Conservation (phyloP, 1,140 invertebrate genomes). For the Chironomus striatipennis region DNA sequence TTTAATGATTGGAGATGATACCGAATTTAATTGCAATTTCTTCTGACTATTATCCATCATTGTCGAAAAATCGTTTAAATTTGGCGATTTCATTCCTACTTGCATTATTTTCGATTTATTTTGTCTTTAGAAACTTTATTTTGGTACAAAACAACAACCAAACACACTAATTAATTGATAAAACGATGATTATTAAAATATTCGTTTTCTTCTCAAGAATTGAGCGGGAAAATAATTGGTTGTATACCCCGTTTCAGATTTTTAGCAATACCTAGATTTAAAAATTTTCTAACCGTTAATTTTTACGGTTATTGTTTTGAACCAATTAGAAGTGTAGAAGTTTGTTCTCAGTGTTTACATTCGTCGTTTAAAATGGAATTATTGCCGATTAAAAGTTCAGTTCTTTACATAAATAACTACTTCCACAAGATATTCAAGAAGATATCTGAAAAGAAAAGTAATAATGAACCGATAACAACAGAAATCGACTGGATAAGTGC, state of each 20-base stretch:
- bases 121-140: no score
- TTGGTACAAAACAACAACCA: no score
- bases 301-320: no score
- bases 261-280: no score
- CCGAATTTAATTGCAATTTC: not conserved
- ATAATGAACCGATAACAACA: not conserved
- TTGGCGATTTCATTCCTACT: not conserved
- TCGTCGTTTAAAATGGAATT: not conserved
- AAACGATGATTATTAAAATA: no score
- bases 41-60: not conserved
- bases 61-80: not conserved
- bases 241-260: no score
- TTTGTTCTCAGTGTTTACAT: conserved; percentile 28
- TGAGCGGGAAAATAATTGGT: no score
- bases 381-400: not conserved
- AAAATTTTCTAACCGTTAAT: no score
- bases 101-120: no score
- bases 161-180: no score
- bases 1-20: not conserved
- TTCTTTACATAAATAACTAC: not conserved
- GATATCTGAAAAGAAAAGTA: not conserved
- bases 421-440: not conserved
- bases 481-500: not conserved
- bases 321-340: conserved; percentile 47
- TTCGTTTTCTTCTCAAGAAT: no score